Conservation (phyloP, 2,113 vertebrate genomes). For the Pelmatolapia mariae region DNA sequence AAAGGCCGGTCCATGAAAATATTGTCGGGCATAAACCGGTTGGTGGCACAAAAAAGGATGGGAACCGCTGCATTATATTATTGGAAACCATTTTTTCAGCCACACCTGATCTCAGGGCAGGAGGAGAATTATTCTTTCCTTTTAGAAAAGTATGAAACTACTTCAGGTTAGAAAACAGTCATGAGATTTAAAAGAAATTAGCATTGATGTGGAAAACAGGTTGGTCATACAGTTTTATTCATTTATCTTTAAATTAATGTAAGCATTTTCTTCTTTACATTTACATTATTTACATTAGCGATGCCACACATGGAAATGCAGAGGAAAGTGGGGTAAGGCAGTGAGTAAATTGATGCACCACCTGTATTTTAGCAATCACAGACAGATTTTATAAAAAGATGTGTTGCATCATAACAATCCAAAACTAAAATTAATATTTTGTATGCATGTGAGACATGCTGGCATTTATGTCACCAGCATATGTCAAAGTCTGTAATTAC, state of each 20-base stretch:
- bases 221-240: neutral
- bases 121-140: neutral
- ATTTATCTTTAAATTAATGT: neutral
- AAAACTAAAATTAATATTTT: neutral
- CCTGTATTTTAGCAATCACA: neutral
- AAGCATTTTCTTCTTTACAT: neutral
- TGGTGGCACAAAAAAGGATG: neutral
- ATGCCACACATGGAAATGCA: neutral
- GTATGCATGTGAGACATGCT: neutral
- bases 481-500: neutral
- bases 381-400: neutral
- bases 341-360: neutral
- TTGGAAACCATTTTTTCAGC: neutral
- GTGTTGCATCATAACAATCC: neutral
- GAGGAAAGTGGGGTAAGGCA: neutral
- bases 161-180: neutral
- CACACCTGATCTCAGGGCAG: neutral
- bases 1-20: too few species aligned
- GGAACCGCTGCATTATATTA: accelerated
- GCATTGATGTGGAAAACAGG: neutral
- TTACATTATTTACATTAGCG: neutral
- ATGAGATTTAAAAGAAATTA: neutral
- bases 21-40: too few species aligned
- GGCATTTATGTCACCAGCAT: neutral
- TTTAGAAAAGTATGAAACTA: neutral